Conservation (phyloP, 2,888 invertebrate genomes). For the Drosophila atripex region DNA sequence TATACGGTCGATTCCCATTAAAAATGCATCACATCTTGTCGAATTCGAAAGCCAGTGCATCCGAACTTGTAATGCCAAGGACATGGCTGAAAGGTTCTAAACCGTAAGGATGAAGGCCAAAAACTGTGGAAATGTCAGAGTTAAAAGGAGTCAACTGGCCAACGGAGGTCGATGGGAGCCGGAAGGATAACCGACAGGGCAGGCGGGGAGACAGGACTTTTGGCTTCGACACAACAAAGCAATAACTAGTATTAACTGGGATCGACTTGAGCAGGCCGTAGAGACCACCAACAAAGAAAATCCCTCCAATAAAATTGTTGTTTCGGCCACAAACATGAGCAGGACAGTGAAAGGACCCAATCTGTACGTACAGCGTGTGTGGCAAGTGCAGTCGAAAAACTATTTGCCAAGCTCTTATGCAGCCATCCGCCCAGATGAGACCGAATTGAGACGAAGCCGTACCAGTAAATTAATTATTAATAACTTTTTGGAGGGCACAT, state of each 20-base stretch:
- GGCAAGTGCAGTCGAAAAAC: slow-evolving; percentile 25
- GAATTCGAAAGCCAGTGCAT: slow-evolving; percentile 11
- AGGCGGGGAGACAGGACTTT: neutral
- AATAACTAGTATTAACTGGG: slow-evolving; percentile 45
- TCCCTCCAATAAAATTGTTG: slow-evolving; percentile 53
- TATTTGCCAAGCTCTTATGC: slow-evolving; percentile 45
- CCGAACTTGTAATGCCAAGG: slow-evolving; percentile 59
- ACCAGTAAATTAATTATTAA: slow-evolving; percentile 70
- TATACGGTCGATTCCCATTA: slow-evolving; percentile 18
- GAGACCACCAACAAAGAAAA: slow-evolving; percentile 24
- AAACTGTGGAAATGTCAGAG: slow-evolving; percentile 60
- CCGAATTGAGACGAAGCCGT: slow-evolving; percentile 32
- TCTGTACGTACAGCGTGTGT: slow-evolving; percentile 7
- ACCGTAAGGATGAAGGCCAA: slow-evolving; percentile 41
- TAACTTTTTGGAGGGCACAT: slow-evolving; percentile 46
- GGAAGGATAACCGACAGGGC: slow-evolving; percentile 11
- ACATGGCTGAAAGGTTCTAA: slow-evolving; percentile 21
- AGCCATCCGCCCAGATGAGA: slow-evolving; percentile 22
- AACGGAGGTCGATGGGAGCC: slow-evolving; percentile 5
- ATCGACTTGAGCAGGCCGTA: slow-evolving; percentile 31
- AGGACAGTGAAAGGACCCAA: neutral
- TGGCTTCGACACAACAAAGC: slow-evolving; percentile 21
- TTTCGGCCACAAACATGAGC: slow-evolving; percentile 35
- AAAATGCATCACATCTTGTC: slow-evolving; percentile 36
- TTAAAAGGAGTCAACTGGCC: slow-evolving; percentile 53